A percentile compares a stretch with the other conserved stretches of the same genome.
phyloP scores from a whole-genome alignment of 2,113 vertebrate genomes.

The Cathartes aura region DNA sequence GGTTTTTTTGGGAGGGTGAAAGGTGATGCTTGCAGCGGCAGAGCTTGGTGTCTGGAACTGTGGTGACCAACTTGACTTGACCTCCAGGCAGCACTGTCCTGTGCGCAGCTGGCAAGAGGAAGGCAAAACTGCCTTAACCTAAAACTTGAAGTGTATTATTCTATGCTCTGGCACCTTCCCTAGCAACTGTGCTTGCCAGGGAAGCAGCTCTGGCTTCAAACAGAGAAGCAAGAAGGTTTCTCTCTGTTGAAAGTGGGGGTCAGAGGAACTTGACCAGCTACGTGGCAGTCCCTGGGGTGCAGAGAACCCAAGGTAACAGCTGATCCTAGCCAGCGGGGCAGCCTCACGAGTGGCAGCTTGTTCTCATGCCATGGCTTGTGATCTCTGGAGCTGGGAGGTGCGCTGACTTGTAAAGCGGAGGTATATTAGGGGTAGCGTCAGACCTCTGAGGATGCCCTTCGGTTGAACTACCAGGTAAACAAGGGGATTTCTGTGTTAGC shows the following conservation, averaged over 20 bases:
- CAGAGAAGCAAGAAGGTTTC: neutral
- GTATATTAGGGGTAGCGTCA: neutral
- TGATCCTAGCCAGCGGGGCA: neutral
- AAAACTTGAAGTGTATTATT: neutral
- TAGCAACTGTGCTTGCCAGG: neutral
- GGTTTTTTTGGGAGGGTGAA: neutral
- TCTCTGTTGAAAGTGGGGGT: neutral
- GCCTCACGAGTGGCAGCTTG: neutral
- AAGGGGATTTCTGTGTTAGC: constrained; percentile 58
- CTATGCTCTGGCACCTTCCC: neutral
- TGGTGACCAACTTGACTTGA: neutral
- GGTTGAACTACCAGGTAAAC: constrained; percentile 4
- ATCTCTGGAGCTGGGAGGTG: neutral
- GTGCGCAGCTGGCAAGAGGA: neutral
- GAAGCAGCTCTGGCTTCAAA: neutral
- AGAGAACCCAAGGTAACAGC: neutral
- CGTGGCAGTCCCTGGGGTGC: neutral
- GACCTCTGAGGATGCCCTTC: neutral
- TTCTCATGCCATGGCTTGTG: neutral
- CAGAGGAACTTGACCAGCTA: neutral
- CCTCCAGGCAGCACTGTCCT: neutral
- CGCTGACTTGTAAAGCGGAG: neutral
- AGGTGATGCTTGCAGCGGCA: neutral
- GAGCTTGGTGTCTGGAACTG: neutral
- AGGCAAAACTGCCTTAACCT: neutral